Evolutionary conservation across 2,113 vertebrate genomes (phyloP).

Genomic region (Pseudopodoces humilis): DNA sequence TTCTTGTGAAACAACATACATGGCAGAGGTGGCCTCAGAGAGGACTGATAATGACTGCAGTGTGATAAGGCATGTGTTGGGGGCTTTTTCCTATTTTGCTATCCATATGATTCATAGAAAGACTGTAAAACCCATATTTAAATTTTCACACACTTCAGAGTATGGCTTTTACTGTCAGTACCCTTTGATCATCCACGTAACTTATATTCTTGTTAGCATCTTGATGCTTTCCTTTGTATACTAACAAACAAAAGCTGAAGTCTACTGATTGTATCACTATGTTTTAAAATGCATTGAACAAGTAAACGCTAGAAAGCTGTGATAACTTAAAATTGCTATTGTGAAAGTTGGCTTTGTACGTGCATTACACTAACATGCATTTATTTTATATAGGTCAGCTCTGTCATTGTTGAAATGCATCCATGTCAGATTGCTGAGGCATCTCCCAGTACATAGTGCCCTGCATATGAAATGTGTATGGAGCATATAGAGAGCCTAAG

Average conservation of each 20-base stretch:
- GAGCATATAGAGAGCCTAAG: neutral
- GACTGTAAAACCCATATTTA: neutral
- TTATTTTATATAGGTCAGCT: neutral
- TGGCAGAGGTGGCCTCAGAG: neutral
- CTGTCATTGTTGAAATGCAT: neutral
- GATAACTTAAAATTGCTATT: neutral
- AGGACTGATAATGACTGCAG: neutral
- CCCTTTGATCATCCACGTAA: neutral
- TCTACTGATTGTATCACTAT: neutral
- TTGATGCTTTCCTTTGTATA: neutral
- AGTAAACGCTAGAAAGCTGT: neutral
- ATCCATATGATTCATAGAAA: neutral
- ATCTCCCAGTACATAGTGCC: neutral
- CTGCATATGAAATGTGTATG: neutral
- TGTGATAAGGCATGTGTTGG: neutral
- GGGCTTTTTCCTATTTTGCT: neutral
- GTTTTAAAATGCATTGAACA: neutral
- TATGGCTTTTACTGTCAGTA: neutral
- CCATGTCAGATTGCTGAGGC: neutral
- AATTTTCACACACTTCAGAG: neutral
- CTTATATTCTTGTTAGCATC: neutral
- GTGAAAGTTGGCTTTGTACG: fast-evolving
- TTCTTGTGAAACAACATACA: neutral
- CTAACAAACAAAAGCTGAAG: neutral
- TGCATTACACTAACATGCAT: neutral